Evolutionary conservation across 2,113 vertebrate species (phyloP).

Genomic region (Phyllopteryx taeniolatus): DNA sequence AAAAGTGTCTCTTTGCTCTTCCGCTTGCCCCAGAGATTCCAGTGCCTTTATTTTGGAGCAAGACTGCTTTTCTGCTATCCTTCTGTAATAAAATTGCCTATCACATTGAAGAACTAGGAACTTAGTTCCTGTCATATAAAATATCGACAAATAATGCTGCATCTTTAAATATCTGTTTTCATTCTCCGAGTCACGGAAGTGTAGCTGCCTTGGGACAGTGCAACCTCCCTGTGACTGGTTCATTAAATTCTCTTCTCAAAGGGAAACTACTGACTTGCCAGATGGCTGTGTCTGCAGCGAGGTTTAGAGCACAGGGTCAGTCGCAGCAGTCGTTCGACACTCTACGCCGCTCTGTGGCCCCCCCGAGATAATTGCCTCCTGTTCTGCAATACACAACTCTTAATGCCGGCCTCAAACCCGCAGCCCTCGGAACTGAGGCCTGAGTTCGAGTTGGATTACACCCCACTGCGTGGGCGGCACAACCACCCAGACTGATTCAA

Average conservation of each 20-base stretch:
- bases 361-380: slow-evolving; percentile 42
- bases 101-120: slow-evolving; percentile 43
- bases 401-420: slow-evolving; percentile 53
- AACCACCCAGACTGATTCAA: slow-evolving; percentile 61
- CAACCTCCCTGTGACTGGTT: slow-evolving; percentile 3
- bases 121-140: slow-evolving; percentile 29
- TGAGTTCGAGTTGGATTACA: slow-evolving; percentile 41
- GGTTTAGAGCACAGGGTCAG: slow-evolving; percentile 23
- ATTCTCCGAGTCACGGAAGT: slow-evolving; percentile 3
- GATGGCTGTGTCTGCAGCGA: neutral
- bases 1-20: slow-evolving; percentile 42
- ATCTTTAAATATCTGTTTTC: slow-evolving; percentile 14
- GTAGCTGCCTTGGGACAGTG: slow-evolving; percentile 6
- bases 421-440: slow-evolving; percentile 49
- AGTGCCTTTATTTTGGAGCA: slow-evolving; percentile 23
- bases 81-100: slow-evolving; percentile 49
- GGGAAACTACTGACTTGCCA: slow-evolving; percentile 12
- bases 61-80: slow-evolving; percentile 41
- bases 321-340: slow-evolving; percentile 3
- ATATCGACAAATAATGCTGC: slow-evolving; percentile 17
- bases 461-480: slow-evolving; percentile 33
- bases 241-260: slow-evolving; percentile 2
- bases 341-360: slow-evolving; percentile 10
- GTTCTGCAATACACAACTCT: slow-evolving; percentile 42
- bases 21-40: slow-evolving; percentile 28